Evolutionary conservation across 2,113 vertebrate species (phyloP), one percentile per base, ranked within the genome.

Genomic region (Balaeniceps rex): DNA sequence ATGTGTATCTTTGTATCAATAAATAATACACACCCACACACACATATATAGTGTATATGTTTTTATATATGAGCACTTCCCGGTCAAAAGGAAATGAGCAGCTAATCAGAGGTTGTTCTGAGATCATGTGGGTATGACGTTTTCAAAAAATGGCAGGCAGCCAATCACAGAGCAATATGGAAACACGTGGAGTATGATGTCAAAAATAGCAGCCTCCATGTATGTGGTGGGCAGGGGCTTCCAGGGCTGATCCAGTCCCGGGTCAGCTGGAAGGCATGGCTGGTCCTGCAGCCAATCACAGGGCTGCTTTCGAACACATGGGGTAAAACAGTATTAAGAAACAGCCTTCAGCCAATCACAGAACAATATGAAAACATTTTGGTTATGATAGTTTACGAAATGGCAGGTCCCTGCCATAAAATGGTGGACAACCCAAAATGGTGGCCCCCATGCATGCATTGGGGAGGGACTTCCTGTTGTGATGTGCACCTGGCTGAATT

Each of bases 361-460:
- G 31, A 29, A 49, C 25, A 42, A 33, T 36, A 51, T 17, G 23
- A 47, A 72, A 49, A 40, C 29, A 9, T 25, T 2, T 12, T 44
- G 33, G 9, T n/a, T 57, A 57, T 0, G 1, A 12, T 6, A 12
- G 34, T 23, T 54, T 40, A 71, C 2, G 2, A 72, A 64, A 64
- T 14, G 13, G 19, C 49, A 57, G n/a, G 58, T 72, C 25, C 24
- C 24, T 19, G 29, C 28, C 12, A 10, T 12, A 33, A 61, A 72
- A 24, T 55, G 19, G 9, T 57, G 49, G 58, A 24, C 31, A 34
- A 40, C 19, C 5, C 49, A 65, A 72, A 72, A n/a, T 42, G n/a
- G 42, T 17, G 11, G 5, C 21, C 29, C 8, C 31, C 11, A 3
- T 4, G 13, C 3, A 0, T 7, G 21, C 11, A 18, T 10, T 47